phyloP scores from a whole-genome alignment of 1,140 invertebrate species.

The Eulimnadia texana region DNA sequence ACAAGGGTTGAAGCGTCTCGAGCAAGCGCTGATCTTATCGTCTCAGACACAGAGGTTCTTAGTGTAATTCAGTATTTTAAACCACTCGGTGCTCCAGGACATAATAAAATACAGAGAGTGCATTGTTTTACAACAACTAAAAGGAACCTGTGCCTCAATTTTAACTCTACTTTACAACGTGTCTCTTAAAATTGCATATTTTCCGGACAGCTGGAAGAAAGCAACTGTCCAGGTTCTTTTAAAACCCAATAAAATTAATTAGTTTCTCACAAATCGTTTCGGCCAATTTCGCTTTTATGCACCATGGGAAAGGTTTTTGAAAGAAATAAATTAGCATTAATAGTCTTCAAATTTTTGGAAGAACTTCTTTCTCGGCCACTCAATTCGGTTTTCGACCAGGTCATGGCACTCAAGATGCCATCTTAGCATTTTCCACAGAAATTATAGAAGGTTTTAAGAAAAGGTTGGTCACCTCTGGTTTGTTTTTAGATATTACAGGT shows the following conservation, averaged over 20 bases:
- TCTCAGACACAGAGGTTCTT: too few relatives aligned
- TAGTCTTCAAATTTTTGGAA: background rate
- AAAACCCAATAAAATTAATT: background rate
- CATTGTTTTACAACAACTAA: too few relatives aligned
- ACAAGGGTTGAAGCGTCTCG: too few relatives aligned
- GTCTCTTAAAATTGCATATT: too few relatives aligned
- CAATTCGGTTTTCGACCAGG: background rate
- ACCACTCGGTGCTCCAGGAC: too few relatives aligned
- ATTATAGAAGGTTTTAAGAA: background rate
- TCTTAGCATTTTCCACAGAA: background rate
- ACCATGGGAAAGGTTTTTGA: background rate
- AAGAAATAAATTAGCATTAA: background rate
- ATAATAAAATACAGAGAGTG: too few relatives aligned
- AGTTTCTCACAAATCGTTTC: background rate
- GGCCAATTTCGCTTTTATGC: background rate
- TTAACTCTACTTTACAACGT: too few relatives aligned
- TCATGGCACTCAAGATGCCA: background rate
- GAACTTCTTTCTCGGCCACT: background rate
- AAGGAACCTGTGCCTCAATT: too few relatives aligned
- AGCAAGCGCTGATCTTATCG: too few relatives aligned
- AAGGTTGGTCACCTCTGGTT: background rate
- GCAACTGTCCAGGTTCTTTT: background rate
- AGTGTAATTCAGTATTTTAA: too few relatives aligned
- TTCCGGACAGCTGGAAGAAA: background rate
- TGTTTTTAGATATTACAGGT: background rate